Percentiles rank a stretch among this genome's conserved stretches.
Conservation (phyloP, 2,888 invertebrate genomes). For the Epirrhoe tristata region DNA sequence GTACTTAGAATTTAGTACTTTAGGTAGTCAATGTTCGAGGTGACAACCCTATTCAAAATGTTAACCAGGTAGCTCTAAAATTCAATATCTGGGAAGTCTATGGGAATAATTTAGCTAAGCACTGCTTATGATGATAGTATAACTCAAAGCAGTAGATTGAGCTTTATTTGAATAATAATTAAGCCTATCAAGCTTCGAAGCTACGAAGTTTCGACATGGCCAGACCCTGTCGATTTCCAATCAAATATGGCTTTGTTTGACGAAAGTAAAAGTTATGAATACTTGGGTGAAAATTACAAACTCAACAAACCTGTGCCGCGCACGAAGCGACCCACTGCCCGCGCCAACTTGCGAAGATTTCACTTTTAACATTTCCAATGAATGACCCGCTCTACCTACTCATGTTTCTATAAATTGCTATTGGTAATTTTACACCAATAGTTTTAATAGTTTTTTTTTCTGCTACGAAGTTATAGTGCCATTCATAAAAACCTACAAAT, state of each 20-base stretch:
- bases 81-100: neutral
- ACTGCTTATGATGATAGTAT: neutral
- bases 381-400: conserved; percentile 53
- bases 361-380: conserved; percentile 76
- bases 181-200: neutral
- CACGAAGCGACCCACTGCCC: conserved; percentile 73
- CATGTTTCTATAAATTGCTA: conserved; percentile 35
- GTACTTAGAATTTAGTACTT: neutral
- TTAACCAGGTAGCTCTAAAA: neutral
- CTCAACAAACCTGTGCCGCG: conserved; percentile 74
- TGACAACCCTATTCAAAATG: neutral
- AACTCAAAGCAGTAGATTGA: neutral
- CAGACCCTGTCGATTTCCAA: conserved; percentile 45
- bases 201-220: conserved; percentile 1
- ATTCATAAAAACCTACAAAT: conserved; percentile 44
- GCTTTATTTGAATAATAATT: neutral
- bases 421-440: neutral
- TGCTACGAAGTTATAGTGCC: conserved; percentile 12
- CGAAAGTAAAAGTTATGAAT: conserved; percentile 78
- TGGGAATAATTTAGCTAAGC: neutral
- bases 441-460: neutral
- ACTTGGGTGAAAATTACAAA: conserved; percentile 76
- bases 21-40: neutral
- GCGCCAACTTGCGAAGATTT: conserved; percentile 72
- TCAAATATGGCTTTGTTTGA: conserved; percentile 59